Conservation (phyloP, 2,113 vertebrate species). For the Hyperoodon ampullatus region DNA sequence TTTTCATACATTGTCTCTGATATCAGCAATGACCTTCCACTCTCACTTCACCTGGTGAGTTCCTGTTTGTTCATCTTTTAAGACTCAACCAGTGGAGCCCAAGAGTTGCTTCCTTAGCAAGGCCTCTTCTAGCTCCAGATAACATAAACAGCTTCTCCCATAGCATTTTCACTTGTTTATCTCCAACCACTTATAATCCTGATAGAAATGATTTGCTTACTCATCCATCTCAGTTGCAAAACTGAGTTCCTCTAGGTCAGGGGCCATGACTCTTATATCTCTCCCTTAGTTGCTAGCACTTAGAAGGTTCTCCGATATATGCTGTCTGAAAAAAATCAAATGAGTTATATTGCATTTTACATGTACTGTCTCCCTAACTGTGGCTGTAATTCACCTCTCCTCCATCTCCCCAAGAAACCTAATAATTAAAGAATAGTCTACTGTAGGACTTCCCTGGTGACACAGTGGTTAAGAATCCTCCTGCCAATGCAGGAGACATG, state of each 20-base stretch:
- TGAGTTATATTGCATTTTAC: background rate
- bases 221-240: constrained; percentile 49
- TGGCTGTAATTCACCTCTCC: background rate
- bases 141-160: background rate
- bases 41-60: background rate
- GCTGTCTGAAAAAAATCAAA: background rate
- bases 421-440: background rate
- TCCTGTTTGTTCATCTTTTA: background rate
- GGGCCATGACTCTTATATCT: background rate
- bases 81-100: background rate
- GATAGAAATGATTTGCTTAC: constrained; percentile 48
- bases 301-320: background rate
- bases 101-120: constrained; percentile 8
- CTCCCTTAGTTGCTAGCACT: background rate
- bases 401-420: background rate
- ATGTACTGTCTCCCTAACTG: background rate
- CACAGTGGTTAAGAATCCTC: no score
- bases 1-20: background rate
- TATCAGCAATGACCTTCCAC: background rate
- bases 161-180: constrained; percentile 13
- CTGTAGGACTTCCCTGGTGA: background rate
- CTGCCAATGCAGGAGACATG: no score
- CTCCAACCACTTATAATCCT: background rate
- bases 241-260: constrained; percentile 31
- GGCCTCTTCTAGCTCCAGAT: background rate